These are phyloP conservation scores for Platycnemis pennipes DNA, from an alignment of 2,888 invertebrate genomes.

Conservation along the genomic window DNA sequence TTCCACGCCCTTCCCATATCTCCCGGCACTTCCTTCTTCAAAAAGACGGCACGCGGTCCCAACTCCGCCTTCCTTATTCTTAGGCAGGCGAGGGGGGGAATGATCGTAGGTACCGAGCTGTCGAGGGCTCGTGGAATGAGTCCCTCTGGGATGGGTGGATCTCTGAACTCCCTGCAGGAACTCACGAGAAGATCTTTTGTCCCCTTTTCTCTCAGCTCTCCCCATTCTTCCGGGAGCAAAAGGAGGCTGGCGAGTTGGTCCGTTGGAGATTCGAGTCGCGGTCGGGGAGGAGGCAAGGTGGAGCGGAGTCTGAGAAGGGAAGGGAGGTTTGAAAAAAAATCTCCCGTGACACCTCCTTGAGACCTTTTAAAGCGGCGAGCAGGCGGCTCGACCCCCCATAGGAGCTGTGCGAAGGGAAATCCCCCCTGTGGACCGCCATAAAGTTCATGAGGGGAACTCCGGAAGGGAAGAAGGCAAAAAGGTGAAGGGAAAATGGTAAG, in stretches of 20 bases:
- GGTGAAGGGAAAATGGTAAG: neutral
- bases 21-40: neutral
- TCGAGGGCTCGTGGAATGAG: neutral
- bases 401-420: neutral
- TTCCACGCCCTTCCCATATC: neutral
- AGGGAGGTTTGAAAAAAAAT: neutral
- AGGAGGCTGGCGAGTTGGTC: neutral
- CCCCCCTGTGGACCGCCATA: neutral
- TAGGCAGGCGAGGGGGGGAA: neutral
- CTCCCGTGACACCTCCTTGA: slow-evolving; percentile 27
- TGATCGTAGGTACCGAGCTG: neutral
- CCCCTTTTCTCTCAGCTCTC: neutral
- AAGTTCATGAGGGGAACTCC: neutral
- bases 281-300: neutral
- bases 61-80: slow-evolving; percentile 11
- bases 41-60: neutral
- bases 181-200: slow-evolving; percentile 21
- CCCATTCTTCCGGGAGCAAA: neutral
- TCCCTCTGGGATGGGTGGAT: neutral
- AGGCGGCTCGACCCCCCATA: neutral
- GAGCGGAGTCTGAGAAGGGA: neutral
- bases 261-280: neutral
- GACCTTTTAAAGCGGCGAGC: neutral
- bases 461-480: slow-evolving; percentile 17
- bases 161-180: neutral